These are phyloP conservation scores for Hypercompe scribonia DNA, from an alignment of 2,888 invertebrate genomes.

Conservation along the genomic window DNA sequence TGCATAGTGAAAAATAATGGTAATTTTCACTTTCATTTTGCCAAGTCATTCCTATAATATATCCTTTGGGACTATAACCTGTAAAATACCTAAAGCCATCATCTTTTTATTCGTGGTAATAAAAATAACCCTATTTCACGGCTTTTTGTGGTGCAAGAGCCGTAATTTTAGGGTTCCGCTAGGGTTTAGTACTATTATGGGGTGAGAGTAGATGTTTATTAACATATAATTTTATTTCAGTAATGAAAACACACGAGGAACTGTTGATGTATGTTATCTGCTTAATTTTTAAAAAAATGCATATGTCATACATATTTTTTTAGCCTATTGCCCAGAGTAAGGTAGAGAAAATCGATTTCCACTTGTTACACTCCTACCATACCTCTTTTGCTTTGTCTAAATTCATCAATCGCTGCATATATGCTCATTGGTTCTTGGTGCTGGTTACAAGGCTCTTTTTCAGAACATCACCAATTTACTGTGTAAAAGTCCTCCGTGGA, in stretches of 20 bases:
- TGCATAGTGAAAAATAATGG: conserved; percentile 42
- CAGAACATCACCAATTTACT: no score
- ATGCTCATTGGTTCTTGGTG: no score
- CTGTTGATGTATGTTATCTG: no score
- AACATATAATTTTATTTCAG: background rate
- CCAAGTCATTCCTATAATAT: conserved; percentile 46
- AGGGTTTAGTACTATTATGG: conserved; percentile 17
- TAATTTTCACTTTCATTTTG: conserved; percentile 36
- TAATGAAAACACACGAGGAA: background rate
- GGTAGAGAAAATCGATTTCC: no score
- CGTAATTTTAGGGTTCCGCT: conserved; percentile 37
- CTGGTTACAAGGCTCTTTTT: no score
- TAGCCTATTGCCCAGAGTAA: no score
- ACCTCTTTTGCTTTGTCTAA: no score
- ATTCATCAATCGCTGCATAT: no score
- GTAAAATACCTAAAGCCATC: conserved; percentile 45
- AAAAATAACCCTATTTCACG: conserved; percentile 54
- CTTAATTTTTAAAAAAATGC: no score
- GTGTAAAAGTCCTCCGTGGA: no score
- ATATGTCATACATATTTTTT: no score
- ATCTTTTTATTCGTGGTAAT: conserved; percentile 46
- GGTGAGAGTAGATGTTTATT: background rate
- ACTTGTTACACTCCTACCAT: no score
- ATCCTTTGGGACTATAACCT: conserved; percentile 42
- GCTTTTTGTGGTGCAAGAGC: conserved; percentile 42